Percentiles rank a stretch among this genome's conserved stretches.
phyloP scores from a whole-genome alignment of 1,140 invertebrate genomes.

The Chlorops oryzae region DNA sequence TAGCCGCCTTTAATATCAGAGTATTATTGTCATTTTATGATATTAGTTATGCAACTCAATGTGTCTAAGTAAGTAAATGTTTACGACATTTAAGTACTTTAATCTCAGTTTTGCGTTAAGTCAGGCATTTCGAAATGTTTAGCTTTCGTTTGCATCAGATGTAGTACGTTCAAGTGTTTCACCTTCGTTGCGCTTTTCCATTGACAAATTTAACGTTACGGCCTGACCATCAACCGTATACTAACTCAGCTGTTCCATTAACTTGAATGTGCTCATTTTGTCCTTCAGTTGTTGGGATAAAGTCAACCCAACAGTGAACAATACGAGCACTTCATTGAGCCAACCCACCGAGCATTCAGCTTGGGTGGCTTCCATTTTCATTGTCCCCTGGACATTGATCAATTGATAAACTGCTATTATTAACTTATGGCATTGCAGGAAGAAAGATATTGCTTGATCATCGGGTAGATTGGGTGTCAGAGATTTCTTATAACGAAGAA shows the following conservation, averaged over 20 bases:
- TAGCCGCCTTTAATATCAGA: too few species aligned
- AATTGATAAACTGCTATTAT: slow-evolving; percentile 91
- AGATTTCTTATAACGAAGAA: slow-evolving; percentile 66
- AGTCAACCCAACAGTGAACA: slow-evolving; percentile 83
- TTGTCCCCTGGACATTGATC: slow-evolving; percentile 70
- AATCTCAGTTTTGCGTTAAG: too few species aligned
- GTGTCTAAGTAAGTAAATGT: too few species aligned
- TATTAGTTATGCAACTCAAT: too few species aligned
- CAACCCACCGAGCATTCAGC: slow-evolving; percentile 87
- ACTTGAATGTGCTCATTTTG: slow-evolving; percentile 63
- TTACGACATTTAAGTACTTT: too few species aligned
- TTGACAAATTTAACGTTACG: too few species aligned
- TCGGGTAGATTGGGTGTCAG: slow-evolving; percentile 83
- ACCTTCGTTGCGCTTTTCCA: too few species aligned
- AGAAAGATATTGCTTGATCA: slow-evolving; percentile 89
- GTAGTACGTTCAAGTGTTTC: too few species aligned
- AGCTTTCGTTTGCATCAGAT: too few species aligned
- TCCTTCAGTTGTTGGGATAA: slow-evolving; percentile 90
- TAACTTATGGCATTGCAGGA: slow-evolving; percentile 90
- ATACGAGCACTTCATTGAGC: slow-evolving; percentile 84
- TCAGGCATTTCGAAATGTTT: too few species aligned
- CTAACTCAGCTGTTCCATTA: slow-evolving; percentile 16
- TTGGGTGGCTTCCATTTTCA: slow-evolving; percentile 81
- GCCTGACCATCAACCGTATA: too few species aligned
- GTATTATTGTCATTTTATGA: too few species aligned